Evolutionary conservation across 2,888 invertebrate species (phyloP).

Genomic region (Phortica okadai): DNA sequence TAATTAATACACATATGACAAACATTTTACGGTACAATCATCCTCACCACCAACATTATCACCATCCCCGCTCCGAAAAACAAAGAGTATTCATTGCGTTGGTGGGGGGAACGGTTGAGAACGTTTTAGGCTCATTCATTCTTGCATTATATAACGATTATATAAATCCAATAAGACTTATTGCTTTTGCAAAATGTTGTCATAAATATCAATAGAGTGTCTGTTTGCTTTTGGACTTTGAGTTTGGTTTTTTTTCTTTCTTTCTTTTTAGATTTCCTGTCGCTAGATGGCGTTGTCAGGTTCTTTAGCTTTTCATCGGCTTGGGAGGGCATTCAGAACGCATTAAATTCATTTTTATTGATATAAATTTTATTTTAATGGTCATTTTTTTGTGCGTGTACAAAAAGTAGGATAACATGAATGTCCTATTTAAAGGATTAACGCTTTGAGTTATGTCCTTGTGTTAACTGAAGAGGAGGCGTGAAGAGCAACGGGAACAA

Average conservation of each 20-base stretch:
- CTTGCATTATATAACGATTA: constrained; percentile 40
- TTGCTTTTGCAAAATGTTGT: constrained; percentile 67
- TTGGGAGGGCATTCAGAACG: constrained; percentile 24
- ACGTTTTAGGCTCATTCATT: constrained; percentile 26
- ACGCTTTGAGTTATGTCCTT: constrained; percentile 70
- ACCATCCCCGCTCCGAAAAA: neutral
- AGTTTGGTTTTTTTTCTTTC: too few relatives aligned
- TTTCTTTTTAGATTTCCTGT: constrained; percentile 33
- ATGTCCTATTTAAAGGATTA: constrained; percentile 77
- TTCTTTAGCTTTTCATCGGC: neutral
- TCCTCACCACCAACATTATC: neutral
- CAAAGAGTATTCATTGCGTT: neutral
- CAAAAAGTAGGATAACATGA: constrained; percentile 67
- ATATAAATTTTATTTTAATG: constrained; percentile 72
- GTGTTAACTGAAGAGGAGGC: neutral
- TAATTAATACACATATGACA: constrained; percentile 27
- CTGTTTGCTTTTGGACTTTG: constrained; percentile 9
- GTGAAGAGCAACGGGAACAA: too few relatives aligned
- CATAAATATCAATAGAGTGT: constrained; percentile 62
- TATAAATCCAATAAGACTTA: constrained; percentile 66
- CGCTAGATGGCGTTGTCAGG: constrained; percentile 11
- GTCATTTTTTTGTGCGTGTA: constrained; percentile 48
- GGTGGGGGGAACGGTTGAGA: neutral
- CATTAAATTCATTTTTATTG: constrained; percentile 62
- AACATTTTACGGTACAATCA: constrained; percentile 4